phyloP scores from a whole-genome alignment of 2,888 invertebrate genomes.

The Ennomos fuscantarius region DNA sequence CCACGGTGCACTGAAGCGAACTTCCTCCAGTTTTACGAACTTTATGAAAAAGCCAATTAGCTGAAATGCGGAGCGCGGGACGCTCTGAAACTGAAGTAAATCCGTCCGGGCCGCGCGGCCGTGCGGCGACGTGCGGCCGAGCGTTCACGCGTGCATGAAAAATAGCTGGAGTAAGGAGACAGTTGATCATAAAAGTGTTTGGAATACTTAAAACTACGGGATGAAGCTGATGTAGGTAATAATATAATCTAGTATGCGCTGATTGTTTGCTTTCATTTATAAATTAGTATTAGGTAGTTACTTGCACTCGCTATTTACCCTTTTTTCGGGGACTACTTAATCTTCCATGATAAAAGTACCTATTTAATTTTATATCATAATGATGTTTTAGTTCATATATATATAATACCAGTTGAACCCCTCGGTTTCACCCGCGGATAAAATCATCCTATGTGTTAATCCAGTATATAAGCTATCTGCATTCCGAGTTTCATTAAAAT shows the following conservation, averaged over 20 bases:
- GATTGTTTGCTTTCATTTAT: too few species aligned
- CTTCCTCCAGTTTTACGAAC: constrained; percentile 25
- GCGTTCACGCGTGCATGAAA: constrained; percentile 82
- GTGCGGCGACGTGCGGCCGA: constrained; percentile 48
- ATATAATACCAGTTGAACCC: too few species aligned
- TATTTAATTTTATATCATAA: too few species aligned
- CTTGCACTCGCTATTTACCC: too few species aligned
- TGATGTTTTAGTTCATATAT: too few species aligned
- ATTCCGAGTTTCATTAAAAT: too few species aligned
- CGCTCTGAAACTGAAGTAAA: constrained; percentile 28
- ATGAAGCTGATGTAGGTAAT: neutral
- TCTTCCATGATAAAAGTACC: too few species aligned
- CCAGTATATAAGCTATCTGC: too few species aligned
- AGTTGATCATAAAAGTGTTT: constrained; percentile 22
- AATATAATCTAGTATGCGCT: neutral
- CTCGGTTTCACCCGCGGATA: too few species aligned
- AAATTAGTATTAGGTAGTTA: too few species aligned
- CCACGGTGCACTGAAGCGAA: constrained; percentile 30
- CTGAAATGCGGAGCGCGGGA: constrained; percentile 62
- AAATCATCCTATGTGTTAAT: too few species aligned
- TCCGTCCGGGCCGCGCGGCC: constrained; percentile 38
- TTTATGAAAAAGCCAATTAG: constrained; percentile 77
- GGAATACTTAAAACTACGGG: neutral
- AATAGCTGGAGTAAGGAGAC: constrained; percentile 58
- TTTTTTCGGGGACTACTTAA: too few species aligned